These are phyloP conservation scores for Cremastinae sp. DNA, from an alignment of 2,888 invertebrate species.

Conservation along the genomic window DNA sequence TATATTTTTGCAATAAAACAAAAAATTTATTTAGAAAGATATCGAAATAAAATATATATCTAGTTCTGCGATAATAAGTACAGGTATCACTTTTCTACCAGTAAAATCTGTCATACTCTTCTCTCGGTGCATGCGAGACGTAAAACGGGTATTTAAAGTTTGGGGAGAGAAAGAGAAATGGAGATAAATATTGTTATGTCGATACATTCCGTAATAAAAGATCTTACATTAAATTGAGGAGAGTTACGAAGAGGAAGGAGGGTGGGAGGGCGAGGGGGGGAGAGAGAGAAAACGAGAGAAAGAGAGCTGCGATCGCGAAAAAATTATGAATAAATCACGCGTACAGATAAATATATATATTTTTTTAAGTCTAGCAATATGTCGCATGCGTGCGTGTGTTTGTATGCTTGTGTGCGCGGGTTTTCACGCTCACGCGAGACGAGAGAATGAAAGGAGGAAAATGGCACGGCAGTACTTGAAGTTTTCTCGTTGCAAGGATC, in stretches of 20 bases:
- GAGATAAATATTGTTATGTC: constrained; percentile 5
- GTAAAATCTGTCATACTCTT: too few relatives aligned
- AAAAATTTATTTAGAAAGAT: too few relatives aligned
- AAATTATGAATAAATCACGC: background rate
- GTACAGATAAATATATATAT: background rate
- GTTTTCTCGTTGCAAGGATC: constrained; percentile 72
- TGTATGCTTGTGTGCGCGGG: background rate
- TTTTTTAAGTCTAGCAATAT: background rate
- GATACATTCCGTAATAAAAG: constrained; percentile 2
- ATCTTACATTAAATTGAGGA: background rate
- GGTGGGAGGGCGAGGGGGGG: too few relatives aligned
- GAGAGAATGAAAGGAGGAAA: constrained; percentile 31
- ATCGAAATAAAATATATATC: too few relatives aligned
- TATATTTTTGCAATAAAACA: too few relatives aligned
- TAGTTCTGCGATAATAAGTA: too few relatives aligned
- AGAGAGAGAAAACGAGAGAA: background rate
- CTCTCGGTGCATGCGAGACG: too few relatives aligned
- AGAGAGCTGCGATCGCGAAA: background rate
- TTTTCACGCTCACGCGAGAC: constrained; percentile 9
- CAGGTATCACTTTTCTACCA: too few relatives aligned
- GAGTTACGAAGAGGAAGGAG: constrained; percentile 7
- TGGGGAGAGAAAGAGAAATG: background rate
- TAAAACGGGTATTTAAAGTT: background rate
- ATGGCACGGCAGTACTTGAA: constrained; percentile 64
- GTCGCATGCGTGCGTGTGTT: background rate